phyloP scores from a whole-genome alignment of 2,888 invertebrate species.

The Cristatella mucedo region DNA sequence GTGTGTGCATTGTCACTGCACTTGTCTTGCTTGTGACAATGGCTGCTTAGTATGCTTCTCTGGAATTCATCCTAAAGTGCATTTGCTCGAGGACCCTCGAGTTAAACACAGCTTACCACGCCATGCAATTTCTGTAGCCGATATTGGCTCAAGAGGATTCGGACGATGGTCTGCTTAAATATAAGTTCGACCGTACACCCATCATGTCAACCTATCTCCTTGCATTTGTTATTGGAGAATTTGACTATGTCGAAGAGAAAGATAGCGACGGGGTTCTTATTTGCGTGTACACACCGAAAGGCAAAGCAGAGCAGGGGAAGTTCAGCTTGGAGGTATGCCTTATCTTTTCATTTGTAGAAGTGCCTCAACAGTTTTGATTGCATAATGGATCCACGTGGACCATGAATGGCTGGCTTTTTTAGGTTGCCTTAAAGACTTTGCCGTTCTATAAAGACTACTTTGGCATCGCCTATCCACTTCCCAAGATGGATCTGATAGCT shows the following conservation, averaged over 20 bases:
- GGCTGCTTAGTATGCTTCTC: no score
- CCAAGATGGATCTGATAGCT: constrained; percentile 89
- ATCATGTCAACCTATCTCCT: constrained; percentile 89
- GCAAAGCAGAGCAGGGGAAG: constrained; percentile 74
- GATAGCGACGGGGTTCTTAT: constrained; percentile 60
- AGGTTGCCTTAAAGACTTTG: constrained; percentile 62
- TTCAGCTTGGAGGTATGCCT: constrained; percentile 82
- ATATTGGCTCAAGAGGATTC: no score
- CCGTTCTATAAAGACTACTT: constrained; percentile 91
- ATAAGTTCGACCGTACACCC: constrained; percentile 64
- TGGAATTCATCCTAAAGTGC: no score
- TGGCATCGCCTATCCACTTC: constrained; percentile 78
- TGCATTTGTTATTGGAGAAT: constrained; percentile 83
- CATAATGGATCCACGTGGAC: no score
- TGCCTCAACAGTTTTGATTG: no score
- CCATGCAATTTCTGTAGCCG: no score
- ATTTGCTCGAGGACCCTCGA: no score
- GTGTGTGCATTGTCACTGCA: no score
- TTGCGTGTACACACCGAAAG: constrained; percentile 53
- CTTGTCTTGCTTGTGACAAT: no score
- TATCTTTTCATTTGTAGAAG: no score
- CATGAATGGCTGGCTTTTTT: no score
- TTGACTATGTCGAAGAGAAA: constrained; percentile 71
- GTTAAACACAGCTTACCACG: no score
- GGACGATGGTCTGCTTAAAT: not conserved